A percentile compares a stretch with the other conserved stretches of the same genome.
These are phyloP conservation scores for Mechanitis messenoides DNA, from an alignment of 2,888 invertebrate genomes.

Conservation along the genomic window DNA sequence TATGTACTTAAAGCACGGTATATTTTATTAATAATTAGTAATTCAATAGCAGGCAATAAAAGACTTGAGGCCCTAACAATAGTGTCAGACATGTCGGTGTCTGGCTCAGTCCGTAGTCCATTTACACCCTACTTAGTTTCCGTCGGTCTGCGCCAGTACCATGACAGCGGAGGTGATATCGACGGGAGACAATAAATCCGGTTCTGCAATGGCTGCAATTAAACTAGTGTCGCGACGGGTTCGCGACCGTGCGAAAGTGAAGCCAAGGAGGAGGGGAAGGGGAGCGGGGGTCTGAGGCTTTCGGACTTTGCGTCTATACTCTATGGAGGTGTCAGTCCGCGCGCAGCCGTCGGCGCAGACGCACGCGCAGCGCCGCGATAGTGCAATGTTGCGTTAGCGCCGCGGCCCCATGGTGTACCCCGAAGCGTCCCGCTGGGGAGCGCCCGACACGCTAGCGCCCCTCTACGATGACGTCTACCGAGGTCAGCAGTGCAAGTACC, in stretches of 20 bases:
- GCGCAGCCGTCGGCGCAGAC: conserved; percentile 66
- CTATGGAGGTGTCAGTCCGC: conserved; percentile 45
- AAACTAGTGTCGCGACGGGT: conserved; percentile 72
- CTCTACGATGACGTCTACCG: conserved; percentile 81
- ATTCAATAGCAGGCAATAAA: conserved; percentile 9
- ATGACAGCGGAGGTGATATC: conserved; percentile 58
- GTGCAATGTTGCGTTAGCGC: conserved; percentile 59
- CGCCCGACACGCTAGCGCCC: conserved; percentile 79
- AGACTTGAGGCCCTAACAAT: background rate
- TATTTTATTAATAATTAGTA: conserved; percentile 10
- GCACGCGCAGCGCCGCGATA: conserved; percentile 45
- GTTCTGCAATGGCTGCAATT: conserved; percentile 72
- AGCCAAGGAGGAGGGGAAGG: conserved; percentile 41
- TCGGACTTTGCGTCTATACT: conserved; percentile 21
- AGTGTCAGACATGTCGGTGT: background rate
- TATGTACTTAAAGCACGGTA: too few species aligned
- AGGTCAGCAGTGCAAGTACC: conserved; percentile 71
- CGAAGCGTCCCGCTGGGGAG: conserved; percentile 78
- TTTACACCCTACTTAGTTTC: conserved; percentile 29
- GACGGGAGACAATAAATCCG: conserved; percentile 73
- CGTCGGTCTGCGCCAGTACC: conserved; percentile 33
- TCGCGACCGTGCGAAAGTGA: conserved; percentile 73
- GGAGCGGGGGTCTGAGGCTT: conserved; percentile 30
- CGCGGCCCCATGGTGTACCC: conserved; percentile 75
- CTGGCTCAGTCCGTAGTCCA: conserved; percentile 16